Conservation (phyloP, 2,888 invertebrate species). For the Callimorpha dominula region DNA sequence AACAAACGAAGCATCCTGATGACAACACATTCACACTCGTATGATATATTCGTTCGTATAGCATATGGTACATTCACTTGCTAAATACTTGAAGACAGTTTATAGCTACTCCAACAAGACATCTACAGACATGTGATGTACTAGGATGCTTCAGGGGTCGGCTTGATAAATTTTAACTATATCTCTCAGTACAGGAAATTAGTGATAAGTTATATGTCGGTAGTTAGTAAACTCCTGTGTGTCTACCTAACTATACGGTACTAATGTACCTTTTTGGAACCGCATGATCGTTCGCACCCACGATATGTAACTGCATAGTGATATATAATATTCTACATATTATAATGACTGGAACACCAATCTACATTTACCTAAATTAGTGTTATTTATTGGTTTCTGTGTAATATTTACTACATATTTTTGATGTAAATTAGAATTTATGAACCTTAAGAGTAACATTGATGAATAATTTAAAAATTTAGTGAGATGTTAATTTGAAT, state of each 20-base stretch:
- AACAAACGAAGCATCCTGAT: slow-evolving; percentile 53
- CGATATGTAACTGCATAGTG: slow-evolving; percentile 49
- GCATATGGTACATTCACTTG: neutral
- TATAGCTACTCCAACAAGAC: slow-evolving; percentile 4
- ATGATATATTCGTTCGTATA: neutral
- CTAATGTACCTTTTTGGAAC: slow-evolving; percentile 16
- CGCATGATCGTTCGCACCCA: slow-evolving; percentile 48
- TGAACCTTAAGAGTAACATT: slow-evolving; percentile 41
- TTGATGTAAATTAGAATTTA: slow-evolving; percentile 35
- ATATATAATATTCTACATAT: slow-evolving; percentile 51
- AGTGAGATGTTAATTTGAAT: slow-evolving; percentile 36
- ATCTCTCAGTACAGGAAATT: slow-evolving; percentile 86
- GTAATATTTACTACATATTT: slow-evolving; percentile 37
- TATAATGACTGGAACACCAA: slow-evolving; percentile 59
- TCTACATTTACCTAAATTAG: slow-evolving; percentile 42
- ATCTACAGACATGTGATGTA: slow-evolving; percentile 34
- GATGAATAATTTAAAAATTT: slow-evolving; percentile 38
- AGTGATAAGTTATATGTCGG: slow-evolving; percentile 78
- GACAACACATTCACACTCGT: slow-evolving; percentile 12
- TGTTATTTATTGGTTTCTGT: slow-evolving; percentile 52
- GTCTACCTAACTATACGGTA: slow-evolving; percentile 51
- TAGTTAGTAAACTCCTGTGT: slow-evolving; percentile 77
- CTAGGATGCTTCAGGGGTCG: slow-evolving; percentile 61
- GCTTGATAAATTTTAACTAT: slow-evolving; percentile 77
- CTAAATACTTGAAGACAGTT: neutral